Evolutionary conservation across 1,140 invertebrate species (phyloP).

Genomic region (Lepeophtheirus salmonis): DNA sequence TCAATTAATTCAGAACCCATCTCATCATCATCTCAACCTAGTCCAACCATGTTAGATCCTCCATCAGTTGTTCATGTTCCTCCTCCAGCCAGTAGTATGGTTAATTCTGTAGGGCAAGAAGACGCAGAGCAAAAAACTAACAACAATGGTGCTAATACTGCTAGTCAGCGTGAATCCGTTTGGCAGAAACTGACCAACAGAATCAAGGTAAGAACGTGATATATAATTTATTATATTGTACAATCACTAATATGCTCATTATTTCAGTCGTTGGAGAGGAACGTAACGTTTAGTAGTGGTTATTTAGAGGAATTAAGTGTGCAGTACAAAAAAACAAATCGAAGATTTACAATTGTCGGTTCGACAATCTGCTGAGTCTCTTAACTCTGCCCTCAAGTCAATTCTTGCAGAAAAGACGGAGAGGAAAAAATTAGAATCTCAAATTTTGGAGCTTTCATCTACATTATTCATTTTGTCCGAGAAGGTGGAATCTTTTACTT

Average conservation of each 20-base stretch:
- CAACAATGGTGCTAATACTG: not conserved
- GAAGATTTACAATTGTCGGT: constrained; percentile 13
- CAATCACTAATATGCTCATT: not conserved
- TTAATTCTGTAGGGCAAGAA: not conserved
- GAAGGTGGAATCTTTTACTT: not conserved
- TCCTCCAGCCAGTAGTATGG: not conserved
- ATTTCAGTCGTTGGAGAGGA: constrained; percentile 10
- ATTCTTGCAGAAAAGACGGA: not conserved
- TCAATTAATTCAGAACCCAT: no score
- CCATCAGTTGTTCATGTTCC: constrained; percentile 8
- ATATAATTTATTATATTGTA: not conserved
- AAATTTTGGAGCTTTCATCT: not conserved
- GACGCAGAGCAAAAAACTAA: not conserved
- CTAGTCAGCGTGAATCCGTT: constrained; percentile 1
- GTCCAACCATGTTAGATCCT: constrained; percentile 7
- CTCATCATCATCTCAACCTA: not conserved
- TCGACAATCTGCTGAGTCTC: not conserved
- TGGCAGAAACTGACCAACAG: constrained; percentile 18
- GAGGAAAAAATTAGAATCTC: not conserved
- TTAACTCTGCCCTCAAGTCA: not conserved
- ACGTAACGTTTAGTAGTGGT: constrained; percentile 16
- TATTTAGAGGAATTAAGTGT: constrained; percentile 15
- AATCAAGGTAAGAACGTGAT: constrained; percentile 7
- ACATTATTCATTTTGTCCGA: not conserved
- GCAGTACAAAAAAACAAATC: constrained; percentile 17